Percentiles rank a stretch among this genome's conserved stretches.
Conservation (phyloP, 2,113 vertebrate species). For the Paracanthobrama guichenoti region DNA sequence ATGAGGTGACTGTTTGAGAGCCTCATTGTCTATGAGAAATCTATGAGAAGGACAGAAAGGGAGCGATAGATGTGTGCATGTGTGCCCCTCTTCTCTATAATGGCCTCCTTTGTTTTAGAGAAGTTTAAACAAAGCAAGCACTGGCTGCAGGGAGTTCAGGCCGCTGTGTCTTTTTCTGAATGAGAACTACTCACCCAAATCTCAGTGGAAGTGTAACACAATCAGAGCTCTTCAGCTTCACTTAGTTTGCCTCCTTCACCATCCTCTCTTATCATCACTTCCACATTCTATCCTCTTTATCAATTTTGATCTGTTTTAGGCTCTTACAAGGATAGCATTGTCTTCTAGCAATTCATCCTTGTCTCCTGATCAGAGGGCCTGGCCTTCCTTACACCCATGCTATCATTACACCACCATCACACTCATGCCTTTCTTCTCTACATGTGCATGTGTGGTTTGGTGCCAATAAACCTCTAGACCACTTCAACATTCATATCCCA, state of each 20-base stretch:
- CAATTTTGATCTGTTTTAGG: conserved; percentile 9
- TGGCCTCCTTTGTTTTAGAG: conserved; percentile 42
- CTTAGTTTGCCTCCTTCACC: not conserved
- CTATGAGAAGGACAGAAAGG: conserved; percentile 19
- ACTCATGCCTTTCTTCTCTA: not conserved
- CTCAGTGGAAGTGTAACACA: conserved; percentile 18
- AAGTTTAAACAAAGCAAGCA: conserved; percentile 14
- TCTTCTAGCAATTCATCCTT: not conserved
- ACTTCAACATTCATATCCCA: not conserved
- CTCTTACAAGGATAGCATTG: conserved; percentile 4
- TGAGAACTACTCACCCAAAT: conserved; percentile 30
- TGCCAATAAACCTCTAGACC: not conserved
- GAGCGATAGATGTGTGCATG: not conserved
- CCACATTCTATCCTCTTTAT: conserved; percentile 16
- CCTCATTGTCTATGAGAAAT: conserved; percentile 11
- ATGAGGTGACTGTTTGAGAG: conserved; percentile 21
- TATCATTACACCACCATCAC: not conserved
- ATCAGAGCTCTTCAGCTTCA: conserved; percentile 2
- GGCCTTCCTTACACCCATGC: conserved; percentile 14
- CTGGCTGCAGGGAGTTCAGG: conserved; percentile 1
- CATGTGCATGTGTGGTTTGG: not conserved
- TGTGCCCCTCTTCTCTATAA: conserved; percentile 33
- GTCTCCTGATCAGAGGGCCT: not conserved
- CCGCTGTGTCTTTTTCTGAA: conserved; percentile 6
- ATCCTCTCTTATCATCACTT: not conserved